These are phyloP conservation scores for Cathartes aura DNA, from an alignment of 2,113 vertebrate species.

Conservation along the genomic window DNA sequence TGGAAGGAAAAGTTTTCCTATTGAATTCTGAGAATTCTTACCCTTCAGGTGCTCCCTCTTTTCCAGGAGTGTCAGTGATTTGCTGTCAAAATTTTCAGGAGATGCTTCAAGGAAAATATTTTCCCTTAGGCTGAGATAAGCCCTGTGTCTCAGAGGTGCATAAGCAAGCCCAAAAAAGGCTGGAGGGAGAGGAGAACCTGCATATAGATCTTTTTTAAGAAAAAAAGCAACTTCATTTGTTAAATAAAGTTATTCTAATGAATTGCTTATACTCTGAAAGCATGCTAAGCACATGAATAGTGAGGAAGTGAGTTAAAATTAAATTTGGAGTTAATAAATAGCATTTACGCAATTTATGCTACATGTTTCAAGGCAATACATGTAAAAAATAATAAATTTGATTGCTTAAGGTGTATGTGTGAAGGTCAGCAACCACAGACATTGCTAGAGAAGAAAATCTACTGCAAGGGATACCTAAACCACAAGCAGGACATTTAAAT, in stretches of 20 bases:
- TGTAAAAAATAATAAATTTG: neutral
- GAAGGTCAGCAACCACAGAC: neutral
- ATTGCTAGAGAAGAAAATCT: neutral
- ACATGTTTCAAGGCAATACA: neutral
- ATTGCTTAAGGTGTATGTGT: neutral
- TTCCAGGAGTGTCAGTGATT: neutral
- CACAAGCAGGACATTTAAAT: neutral
- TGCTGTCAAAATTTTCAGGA: constrained; percentile 7
- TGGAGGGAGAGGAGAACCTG: neutral
- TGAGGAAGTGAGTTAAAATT: neutral
- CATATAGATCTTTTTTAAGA: neutral
- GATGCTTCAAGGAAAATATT: neutral
- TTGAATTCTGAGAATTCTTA: constrained; percentile 28
- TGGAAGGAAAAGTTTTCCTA: neutral
- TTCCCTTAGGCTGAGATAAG: neutral
- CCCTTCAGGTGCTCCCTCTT: neutral
- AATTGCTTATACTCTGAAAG: neutral
- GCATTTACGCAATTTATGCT: neutral
- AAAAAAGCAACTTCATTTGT: neutral
- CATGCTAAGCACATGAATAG: neutral
- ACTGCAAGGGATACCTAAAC: neutral
- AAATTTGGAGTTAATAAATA: neutral
- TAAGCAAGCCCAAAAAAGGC: neutral
- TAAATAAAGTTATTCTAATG: neutral
- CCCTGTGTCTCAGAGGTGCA: neutral